These are phyloP conservation scores for Augochlorella aurata DNA, from an alignment of 2,888 invertebrate genomes.

Conservation along the genomic window DNA sequence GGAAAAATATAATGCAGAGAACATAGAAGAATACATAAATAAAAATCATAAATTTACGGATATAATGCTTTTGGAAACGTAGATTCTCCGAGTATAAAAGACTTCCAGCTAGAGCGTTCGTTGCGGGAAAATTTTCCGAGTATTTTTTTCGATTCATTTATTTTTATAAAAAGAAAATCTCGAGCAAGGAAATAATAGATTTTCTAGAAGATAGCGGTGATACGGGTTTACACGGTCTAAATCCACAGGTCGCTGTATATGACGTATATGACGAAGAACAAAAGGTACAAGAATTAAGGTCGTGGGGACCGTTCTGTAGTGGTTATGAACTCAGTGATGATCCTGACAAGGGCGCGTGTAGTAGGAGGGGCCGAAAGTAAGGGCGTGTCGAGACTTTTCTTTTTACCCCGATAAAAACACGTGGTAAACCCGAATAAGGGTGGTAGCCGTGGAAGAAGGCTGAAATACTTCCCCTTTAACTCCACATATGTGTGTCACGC, in stretches of 20 bases:
- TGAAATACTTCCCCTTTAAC: constrained; percentile 38
- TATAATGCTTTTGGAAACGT: too few relatives aligned
- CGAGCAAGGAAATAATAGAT: constrained; percentile 33
- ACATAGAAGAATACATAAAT: too few relatives aligned
- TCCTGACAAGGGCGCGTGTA: constrained; percentile 51
- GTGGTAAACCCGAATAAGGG: constrained; percentile 35
- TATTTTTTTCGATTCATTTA: not conserved
- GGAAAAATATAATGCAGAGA: too few relatives aligned
- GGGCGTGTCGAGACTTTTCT: constrained; percentile 56
- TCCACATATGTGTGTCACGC: not conserved
- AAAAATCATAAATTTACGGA: too few relatives aligned
- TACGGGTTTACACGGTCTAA: constrained; percentile 24
- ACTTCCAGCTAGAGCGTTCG: not conserved
- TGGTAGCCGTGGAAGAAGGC: constrained; percentile 21
- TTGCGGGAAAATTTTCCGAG: not conserved
- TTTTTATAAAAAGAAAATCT: not conserved
- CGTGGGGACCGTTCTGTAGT: constrained; percentile 27
- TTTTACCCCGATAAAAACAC: constrained; percentile 41
- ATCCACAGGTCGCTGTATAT: constrained; percentile 59
- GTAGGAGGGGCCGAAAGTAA: constrained; percentile 49
- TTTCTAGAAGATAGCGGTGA: constrained; percentile 38
- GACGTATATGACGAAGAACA: constrained; percentile 28
- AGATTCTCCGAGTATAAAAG: not conserved
- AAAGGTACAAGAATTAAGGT: constrained; percentile 51
- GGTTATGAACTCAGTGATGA: constrained; percentile 60